phyloP scores from a whole-genome alignment of 2,797 vertebrate genomes.

The Myripristis murdjan region DNA sequence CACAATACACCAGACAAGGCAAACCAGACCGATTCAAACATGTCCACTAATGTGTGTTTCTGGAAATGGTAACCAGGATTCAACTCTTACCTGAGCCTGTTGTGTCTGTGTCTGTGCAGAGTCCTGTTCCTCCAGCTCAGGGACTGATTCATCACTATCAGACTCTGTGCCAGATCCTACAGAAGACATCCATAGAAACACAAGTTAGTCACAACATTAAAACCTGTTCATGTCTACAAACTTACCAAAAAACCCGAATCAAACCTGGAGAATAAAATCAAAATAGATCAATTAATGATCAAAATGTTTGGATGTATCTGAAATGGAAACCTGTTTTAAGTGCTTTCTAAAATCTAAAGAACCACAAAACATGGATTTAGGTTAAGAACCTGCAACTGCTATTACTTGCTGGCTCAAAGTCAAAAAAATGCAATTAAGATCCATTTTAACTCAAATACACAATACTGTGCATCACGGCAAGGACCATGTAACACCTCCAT shows the following conservation, averaged over 20 bases:
- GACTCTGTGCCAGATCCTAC: slow-evolving; percentile 98
- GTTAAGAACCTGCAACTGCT: not conserved
- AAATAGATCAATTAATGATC: slow-evolving; percentile 6
- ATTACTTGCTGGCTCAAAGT: too few relatives aligned
- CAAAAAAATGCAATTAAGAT: too few relatives aligned
- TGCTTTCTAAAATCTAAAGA: not conserved
- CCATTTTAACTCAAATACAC: too few relatives aligned
- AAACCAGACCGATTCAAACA: not conserved
- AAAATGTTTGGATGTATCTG: not conserved
- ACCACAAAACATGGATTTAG: slow-evolving; percentile 3
- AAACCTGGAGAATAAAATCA: slow-evolving; percentile 24
- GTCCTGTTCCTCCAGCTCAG: slow-evolving; percentile 97
- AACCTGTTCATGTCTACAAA: not conserved
- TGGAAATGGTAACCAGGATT: not conserved
- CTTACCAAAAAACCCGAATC: slow-evolving; percentile 12
- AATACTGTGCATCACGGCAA: too few relatives aligned
- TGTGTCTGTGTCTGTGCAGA: slow-evolving; percentile 97
- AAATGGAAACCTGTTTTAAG: not conserved
- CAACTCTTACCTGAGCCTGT: slow-evolving; percentile 92
- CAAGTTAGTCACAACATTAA: slow-evolving; percentile 22
- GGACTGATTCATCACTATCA: slow-evolving; percentile 98
- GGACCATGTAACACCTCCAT: too few relatives aligned
- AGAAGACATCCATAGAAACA: slow-evolving; percentile 40
- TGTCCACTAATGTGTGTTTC: not conserved
- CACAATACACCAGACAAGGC: not conserved